phyloP scores from a whole-genome alignment of 2,888 invertebrate species.

The Dorcus parallelipipedus region DNA sequence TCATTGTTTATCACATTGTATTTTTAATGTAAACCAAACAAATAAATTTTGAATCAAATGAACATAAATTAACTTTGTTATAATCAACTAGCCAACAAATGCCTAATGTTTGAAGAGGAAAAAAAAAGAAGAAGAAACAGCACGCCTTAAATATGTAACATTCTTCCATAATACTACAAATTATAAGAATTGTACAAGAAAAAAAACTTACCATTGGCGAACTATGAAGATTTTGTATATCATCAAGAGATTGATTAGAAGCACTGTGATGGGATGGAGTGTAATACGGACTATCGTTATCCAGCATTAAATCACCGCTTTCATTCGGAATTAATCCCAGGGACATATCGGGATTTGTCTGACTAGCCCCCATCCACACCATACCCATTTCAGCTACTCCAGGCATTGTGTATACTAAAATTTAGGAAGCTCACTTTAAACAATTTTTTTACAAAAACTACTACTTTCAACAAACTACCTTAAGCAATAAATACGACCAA shows the following conservation, averaged over 20 bases:
- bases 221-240: slow-evolving; percentile 49
- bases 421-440: not conserved
- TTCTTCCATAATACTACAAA: not conserved
- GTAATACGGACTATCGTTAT: slow-evolving; percentile 48
- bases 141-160: not conserved
- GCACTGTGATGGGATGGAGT: slow-evolving; percentile 49
- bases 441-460: not conserved
- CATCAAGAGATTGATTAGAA: slow-evolving; percentile 53
- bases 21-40: no score
- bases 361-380: slow-evolving; percentile 66
- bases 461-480: not conserved
- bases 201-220: slow-evolving; percentile 50
- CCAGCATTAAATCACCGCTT: slow-evolving; percentile 44
- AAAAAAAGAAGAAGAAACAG: no score
- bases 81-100: no score
- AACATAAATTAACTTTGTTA: no score
- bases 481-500: not conserved
- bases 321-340: slow-evolving; percentile 47
- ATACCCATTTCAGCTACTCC: slow-evolving; percentile 60
- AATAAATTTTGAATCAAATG: no score
- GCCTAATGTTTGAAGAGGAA: no score
- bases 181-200: slow-evolving; percentile 6
- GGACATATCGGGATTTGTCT: slow-evolving; percentile 52
- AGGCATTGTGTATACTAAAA: slow-evolving; percentile 50
- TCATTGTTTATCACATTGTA: no score